Evolutionary conservation across 1,140 invertebrate genomes (phyloP), one percentile per base, ranked within the genome.

Genomic region (Temnothorax nylanderi): DNA sequence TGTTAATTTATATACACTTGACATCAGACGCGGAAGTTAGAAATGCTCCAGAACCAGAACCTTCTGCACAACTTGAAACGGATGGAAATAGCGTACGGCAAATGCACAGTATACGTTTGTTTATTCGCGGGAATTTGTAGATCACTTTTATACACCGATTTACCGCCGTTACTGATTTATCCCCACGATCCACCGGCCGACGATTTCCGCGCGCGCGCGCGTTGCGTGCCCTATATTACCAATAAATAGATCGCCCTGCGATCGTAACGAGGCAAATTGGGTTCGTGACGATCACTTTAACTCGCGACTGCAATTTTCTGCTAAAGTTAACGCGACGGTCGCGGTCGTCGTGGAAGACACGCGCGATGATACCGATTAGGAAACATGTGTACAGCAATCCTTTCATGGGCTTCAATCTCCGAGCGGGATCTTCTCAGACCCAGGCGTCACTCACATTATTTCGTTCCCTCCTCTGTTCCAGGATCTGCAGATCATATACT

Each of bases 401-500:
- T 81, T 71, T 56, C 69, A 6, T 3, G 11, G 7, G 13, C 8
- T 26, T 41, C 3, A 41, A 0, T 21, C 10, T 67, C 44, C 26
- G 11, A 51, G n/a, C 34, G 16, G 7, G 6, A 74, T 37, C 18
- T 37, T 2, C 10, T 41, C 64, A 0, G 37, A 16, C 26, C 18
- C 37, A 18, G 21, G 3, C 56, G 56, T 62, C 69, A 41, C 18
- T 54, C 13, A 0, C 32, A 72, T 64, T 21, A 85, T 0, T 47
- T 10, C 21, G 8, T 34, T 74, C 49, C 34, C 6, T 37, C 7
- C 88, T 88, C 78, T 78, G 60, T 95, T 96, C 3, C 95, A 98
- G 97, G 97, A 98, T 93, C 94, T 98, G 76, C 97, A 98, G 93
- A 96, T 97, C 69, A 97, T 98, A 90, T 98, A 97, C 93, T 97